Evolutionary conservation across 2,888 invertebrate species (phyloP).

Genomic region (Anorthoa munda): DNA sequence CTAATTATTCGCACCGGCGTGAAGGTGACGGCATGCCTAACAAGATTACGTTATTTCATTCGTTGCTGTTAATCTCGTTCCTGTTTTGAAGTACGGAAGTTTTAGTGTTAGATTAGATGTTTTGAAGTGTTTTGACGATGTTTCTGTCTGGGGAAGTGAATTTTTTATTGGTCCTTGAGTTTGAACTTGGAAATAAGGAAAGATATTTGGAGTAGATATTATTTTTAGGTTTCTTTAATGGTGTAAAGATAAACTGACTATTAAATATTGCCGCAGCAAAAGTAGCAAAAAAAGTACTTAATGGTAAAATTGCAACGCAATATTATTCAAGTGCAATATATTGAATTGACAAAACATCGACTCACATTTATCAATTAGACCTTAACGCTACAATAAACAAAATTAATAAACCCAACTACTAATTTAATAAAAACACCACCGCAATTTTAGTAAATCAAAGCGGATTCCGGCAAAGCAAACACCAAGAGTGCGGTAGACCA

Average conservation of each 20-base stretch:
- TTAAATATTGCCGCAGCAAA: background rate
- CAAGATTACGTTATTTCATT: conserved; percentile 75
- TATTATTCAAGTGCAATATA: background rate
- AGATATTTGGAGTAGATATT: background rate
- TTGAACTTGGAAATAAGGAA: conserved; percentile 21
- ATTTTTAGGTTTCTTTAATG: conserved; percentile 7
- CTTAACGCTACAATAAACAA: background rate
- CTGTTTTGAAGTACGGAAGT: conserved; percentile 54
- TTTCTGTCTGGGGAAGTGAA: conserved; percentile 47
- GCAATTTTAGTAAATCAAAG: conserved; percentile 64
- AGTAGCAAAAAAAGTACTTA: fast-evolving
- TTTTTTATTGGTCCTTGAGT: conserved; percentile 36
- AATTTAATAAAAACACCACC: conserved; percentile 43
- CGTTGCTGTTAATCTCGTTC: conserved; percentile 64
- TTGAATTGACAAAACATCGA: background rate
- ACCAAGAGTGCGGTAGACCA: conserved; percentile 68
- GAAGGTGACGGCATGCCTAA: conserved; percentile 75
- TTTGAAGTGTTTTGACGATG: conserved; percentile 40
- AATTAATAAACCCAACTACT: conserved; percentile 11
- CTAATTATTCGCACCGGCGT: conserved; percentile 84
- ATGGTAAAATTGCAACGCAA: background rate
- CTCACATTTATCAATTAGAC: background rate
- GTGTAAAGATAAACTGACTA: background rate
- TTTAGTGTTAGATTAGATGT: conserved; percentile 62
- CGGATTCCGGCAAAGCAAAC: conserved; percentile 67